Percentiles rank a stretch among this genome's conserved stretches.
phyloP scores from a whole-genome alignment of 2,113 vertebrate species.

The Corythoichthys haematopterus region DNA sequence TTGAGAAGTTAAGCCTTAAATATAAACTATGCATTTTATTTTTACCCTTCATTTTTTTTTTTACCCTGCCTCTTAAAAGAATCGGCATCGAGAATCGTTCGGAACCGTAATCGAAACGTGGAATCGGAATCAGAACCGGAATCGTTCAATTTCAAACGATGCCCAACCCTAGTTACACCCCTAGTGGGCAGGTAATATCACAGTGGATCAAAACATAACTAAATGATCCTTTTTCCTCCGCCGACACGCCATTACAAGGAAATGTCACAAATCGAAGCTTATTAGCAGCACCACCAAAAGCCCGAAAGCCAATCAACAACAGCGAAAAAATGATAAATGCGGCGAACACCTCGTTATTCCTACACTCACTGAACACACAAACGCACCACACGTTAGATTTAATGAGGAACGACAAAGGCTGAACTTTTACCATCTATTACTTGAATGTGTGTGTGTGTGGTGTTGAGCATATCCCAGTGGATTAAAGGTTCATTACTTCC shows the following conservation, averaged over 20 bases:
- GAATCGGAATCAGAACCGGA: too few species aligned
- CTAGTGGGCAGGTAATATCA: background rate
- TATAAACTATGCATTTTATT: too few species aligned
- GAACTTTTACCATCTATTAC: background rate
- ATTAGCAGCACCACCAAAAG: background rate
- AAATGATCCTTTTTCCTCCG: background rate
- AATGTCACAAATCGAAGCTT: background rate
- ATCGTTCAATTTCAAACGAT: too few species aligned
- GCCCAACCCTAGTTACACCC: too few species aligned
- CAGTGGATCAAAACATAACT: background rate
- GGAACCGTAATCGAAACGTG: too few species aligned
- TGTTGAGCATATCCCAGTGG: background rate
- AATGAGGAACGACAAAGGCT: background rate
- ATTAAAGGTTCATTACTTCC: background rate
- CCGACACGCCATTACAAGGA: background rate
- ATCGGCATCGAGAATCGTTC: too few species aligned
- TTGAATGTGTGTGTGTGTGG: background rate
- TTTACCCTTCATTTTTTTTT: too few species aligned
- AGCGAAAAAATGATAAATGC: background rate
- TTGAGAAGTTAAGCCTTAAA: too few species aligned
- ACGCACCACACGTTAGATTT: background rate
- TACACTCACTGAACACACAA: background rate
- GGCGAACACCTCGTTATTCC: background rate
- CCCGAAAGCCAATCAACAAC: background rate
- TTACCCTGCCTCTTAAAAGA: too few species aligned